Evolutionary conservation across 92 coral and sea anemone species (phyloP), one percentile per base, ranked within the genome.

Genomic region (Muricea muricata): DNA sequence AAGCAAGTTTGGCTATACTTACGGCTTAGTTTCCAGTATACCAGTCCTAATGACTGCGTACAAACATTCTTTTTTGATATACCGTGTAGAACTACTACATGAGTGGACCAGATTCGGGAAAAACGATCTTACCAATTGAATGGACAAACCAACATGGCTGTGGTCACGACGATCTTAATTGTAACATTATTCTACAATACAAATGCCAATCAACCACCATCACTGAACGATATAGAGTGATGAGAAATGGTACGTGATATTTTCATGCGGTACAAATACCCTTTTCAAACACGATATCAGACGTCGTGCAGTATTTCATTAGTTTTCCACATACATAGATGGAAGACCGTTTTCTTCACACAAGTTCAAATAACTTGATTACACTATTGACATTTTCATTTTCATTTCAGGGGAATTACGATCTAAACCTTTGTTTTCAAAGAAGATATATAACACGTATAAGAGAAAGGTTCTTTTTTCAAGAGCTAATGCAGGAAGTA

Each of bases 131-230:
- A 13, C 37, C 85, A n/a, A n/a, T n/a, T n/a, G n/a, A n/a, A n/a
- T n/a, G n/a, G n/a, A n/a, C n/a, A n/a, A n/a, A n/a, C n/a, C n/a
- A n/a, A n/a, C n/a, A n/a, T n/a, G n/a, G n/a, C n/a, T n/a, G n/a
- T n/a, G n/a, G n/a, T n/a, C n/a, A 79, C 9, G 80, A 78, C 26
- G 90, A 89, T 76, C 83, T 89, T n/a, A 88, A 89, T 65, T 77
- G 89, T 55, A 86, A 89, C 39, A 74, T 89, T 12, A 78, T 89
- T 72, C 54, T 89, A 32, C 92, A 89, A 42, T 85, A 85, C 71
- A 79, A 65, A 72, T 89, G 92, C 34, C 92, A 85, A 80, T 52
- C 86, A 11, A 54, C 68, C 12, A 6, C 69, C 15, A 24, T 54
- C 10, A 33, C 25, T 3, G 68, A 60, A 21, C 0, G 12, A 29